A percentile compares a stretch with the other conserved stretches of the same genome.
Conservation (phyloP, 35 echinoderm and acorn worm species). For the Hemicentrotus pulcherrimus region DNA sequence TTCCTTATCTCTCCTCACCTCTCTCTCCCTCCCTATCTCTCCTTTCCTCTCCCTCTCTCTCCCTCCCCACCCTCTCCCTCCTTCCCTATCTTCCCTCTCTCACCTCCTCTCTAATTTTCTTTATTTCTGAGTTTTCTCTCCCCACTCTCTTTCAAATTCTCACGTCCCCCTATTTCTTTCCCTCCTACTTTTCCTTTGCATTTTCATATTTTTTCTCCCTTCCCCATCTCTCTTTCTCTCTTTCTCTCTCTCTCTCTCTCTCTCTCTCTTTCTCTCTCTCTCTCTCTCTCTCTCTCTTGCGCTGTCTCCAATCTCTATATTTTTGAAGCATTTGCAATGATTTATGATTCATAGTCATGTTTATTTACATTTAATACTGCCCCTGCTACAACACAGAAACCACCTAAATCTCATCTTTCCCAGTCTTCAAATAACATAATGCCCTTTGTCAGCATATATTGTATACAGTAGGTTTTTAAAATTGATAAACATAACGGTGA, state of each 20-base stretch:
- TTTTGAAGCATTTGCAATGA: background rate
- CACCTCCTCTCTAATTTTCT: background rate
- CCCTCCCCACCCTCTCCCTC: too few species aligned
- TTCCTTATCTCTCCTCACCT: too few species aligned
- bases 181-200: background rate
- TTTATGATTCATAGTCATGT: slow-evolving; percentile 53
- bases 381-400: slow-evolving; percentile 1
- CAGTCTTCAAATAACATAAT: background rate
- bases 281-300: background rate
- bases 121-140: background rate
- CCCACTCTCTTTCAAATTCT: background rate
- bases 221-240: background rate
- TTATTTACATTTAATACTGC: slow-evolving; percentile 44
- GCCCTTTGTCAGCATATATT: slow-evolving; percentile 20
- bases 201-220: background rate
- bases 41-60: too few species aligned
- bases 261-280: background rate
- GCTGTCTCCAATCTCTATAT: background rate
- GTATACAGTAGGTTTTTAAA: slow-evolving; percentile 27
- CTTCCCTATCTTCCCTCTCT: too few species aligned
- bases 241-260: background rate
- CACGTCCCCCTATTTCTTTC: background rate
- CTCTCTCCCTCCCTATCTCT: too few species aligned
- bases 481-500: slow-evolving; percentile 49
- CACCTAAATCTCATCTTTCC: slow-evolving; percentile 23